Evolutionary conservation across 2,113 vertebrate species (phyloP).

Genomic region (Phaethornis superciliosus): DNA sequence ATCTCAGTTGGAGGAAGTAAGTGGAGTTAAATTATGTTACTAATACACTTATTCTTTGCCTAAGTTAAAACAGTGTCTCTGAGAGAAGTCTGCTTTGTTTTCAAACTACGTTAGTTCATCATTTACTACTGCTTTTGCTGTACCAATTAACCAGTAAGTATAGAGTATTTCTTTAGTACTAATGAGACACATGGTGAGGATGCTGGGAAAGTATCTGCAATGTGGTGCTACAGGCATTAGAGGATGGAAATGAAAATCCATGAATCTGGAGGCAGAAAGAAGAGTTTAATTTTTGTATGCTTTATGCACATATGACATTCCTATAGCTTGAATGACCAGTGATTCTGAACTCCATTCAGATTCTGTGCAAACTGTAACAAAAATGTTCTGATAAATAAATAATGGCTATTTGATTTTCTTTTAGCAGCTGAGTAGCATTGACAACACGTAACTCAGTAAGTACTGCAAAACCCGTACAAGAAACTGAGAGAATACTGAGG

Average conservation of each 20-base stretch:
- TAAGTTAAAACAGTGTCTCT: not conserved
- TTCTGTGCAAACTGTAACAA: not conserved
- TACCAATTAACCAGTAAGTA: not conserved
- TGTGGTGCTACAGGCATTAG: not conserved
- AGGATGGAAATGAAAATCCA: not conserved
- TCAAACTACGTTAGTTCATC: not conserved
- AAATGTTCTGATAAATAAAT: conserved; percentile 43
- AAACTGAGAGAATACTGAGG: not conserved
- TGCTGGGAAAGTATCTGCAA: not conserved
- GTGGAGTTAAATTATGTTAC: not conserved
- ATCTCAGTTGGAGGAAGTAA: not conserved
- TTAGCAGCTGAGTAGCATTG: not conserved
- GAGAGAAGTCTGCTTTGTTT: not conserved
- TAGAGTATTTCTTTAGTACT: not conserved
- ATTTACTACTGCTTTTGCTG: not conserved
- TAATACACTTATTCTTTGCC: not conserved
- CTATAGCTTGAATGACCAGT: not conserved
- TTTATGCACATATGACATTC: not conserved
- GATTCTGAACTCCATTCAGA: not conserved
- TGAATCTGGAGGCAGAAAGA: not conserved
- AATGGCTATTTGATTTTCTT: conserved; percentile 32
- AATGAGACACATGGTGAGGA: not conserved
- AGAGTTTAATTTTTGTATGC: not conserved
- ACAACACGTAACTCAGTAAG: not conserved
- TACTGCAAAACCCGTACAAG: not conserved